Evolutionary conservation across 2,797 vertebrate species (phyloP).

Genomic region (Scyliorhinus canicula): DNA sequence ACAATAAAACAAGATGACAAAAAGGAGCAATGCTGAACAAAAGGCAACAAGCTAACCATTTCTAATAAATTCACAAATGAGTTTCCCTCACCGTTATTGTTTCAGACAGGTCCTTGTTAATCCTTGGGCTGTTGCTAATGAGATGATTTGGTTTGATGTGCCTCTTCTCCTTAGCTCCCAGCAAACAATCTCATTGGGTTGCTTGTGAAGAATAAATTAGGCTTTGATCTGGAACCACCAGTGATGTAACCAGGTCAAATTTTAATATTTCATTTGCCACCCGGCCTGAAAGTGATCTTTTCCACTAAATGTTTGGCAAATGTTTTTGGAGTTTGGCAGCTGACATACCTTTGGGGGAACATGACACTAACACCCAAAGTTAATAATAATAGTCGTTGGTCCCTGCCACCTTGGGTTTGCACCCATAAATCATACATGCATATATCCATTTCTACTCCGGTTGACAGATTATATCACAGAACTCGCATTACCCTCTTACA

Average conservation of each 20-base stretch:
- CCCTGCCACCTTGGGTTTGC: background rate
- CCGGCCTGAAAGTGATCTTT: background rate
- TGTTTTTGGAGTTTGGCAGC: background rate
- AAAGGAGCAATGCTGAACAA: background rate
- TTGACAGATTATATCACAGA: background rate
- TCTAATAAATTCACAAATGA: background rate
- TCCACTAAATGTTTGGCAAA: background rate
- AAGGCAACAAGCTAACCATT: background rate
- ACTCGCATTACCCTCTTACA: background rate
- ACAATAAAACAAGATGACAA: background rate
- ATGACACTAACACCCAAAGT: background rate
- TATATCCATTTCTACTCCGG: background rate
- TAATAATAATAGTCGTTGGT: no score
- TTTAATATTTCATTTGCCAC: background rate
- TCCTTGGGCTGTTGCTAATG: constrained; percentile 9
- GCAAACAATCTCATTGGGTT: constrained; percentile 1
- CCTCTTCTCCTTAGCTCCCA: background rate
- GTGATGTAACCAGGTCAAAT: constrained; percentile 1
- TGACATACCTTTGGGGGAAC: background rate
- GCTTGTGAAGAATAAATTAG: background rate
- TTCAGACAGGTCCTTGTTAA: constrained; percentile 5
- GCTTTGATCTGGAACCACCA: background rate
- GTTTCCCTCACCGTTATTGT: background rate
- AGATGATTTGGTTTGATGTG: background rate
- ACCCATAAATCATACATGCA: background rate